A percentile compares a stretch with the other conserved stretches of the same genome.
These are phyloP conservation scores for Leistus spinibarbis DNA, from an alignment of 2,888 invertebrate species.

Conservation along the genomic window DNA sequence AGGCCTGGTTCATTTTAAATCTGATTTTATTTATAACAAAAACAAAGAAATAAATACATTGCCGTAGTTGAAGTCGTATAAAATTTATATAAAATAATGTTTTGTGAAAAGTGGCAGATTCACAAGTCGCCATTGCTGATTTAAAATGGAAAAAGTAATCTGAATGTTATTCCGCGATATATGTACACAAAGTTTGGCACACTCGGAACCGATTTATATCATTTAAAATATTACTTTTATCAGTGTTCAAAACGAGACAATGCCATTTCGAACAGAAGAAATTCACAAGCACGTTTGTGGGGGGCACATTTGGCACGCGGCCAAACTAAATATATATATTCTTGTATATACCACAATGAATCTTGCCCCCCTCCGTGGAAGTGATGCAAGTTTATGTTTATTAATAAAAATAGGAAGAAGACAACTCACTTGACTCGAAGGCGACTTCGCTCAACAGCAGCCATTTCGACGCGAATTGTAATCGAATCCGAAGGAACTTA, in stretches of 20 bases:
- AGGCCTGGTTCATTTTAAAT: too few relatives aligned
- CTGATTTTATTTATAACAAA: too few relatives aligned
- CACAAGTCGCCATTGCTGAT: not conserved
- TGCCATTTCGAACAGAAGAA: conserved; percentile 10
- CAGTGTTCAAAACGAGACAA: conserved; percentile 24
- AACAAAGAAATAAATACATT: too few relatives aligned
- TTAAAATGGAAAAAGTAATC: not conserved
- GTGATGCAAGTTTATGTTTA: conserved; percentile 1
- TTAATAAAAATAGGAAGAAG: not conserved
- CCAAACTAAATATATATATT: conserved; percentile 11
- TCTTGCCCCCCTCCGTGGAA: not conserved
- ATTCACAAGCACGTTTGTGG: conserved; percentile 18
- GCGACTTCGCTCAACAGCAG: conserved; percentile 87
- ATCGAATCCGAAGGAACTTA: conserved; percentile 73
- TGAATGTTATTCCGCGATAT: conserved; percentile 1
- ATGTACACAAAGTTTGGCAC: conserved; percentile 8
- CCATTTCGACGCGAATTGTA: conserved; percentile 83
- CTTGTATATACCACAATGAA: conserved; percentile 2
- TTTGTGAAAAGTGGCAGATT: not conserved
- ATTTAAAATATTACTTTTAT: conserved; percentile 26
- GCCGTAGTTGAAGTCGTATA: too few relatives aligned
- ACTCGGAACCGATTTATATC: conserved; percentile 19
- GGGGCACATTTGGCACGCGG: conserved; percentile 11
- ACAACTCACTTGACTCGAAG: conserved; percentile 75
- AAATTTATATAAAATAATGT: too few relatives aligned